A percentile compares a stretch with the other conserved stretches of the same genome.
Evolutionary conservation across 2,113 vertebrate genomes (phyloP).

Genomic region (Arothron firmamentum): DNA sequence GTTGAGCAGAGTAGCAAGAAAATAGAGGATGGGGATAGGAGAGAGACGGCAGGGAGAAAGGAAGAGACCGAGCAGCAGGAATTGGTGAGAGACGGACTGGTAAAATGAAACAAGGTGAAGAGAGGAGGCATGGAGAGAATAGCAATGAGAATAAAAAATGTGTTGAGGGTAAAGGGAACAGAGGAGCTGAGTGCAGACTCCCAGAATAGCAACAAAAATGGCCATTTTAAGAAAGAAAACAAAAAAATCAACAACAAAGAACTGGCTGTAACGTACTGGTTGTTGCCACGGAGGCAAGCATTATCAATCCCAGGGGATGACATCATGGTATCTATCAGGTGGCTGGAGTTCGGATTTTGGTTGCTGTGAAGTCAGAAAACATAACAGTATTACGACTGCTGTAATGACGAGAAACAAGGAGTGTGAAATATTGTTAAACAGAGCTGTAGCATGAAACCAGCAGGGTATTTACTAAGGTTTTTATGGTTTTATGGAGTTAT

Average conservation of each 20-base stretch:
- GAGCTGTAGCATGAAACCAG: neutral
- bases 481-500: neutral
- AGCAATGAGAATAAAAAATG: conserved; percentile 21
- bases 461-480: neutral
- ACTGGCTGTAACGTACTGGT: conserved; percentile 58
- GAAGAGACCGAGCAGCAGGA: conserved; percentile 5
- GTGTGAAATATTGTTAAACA: neutral
- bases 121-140: conserved; percentile 28
- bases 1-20: conserved; percentile 31
- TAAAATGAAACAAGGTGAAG: conserved; percentile 36
- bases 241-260: conserved; percentile 9
- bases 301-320: conserved; percentile 87
- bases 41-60: conserved; percentile 9
- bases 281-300: conserved; percentile 69
- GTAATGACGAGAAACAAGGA: neutral
- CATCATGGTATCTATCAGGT: conserved; percentile 80
- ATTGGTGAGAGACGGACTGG: conserved; percentile 10
- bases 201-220: neutral
- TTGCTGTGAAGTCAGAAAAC: conserved; percentile 71
- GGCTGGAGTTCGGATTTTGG: conserved; percentile 75
- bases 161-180: conserved; percentile 14
- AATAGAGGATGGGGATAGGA: conserved; percentile 29
- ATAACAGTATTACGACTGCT: neutral
- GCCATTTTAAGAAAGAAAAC: neutral
- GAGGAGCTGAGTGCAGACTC: neutral